phyloP scores from a whole-genome alignment of 30 jellyfish, hydroid and myxozoan genomes.

The Rhopilema esculentum region DNA sequence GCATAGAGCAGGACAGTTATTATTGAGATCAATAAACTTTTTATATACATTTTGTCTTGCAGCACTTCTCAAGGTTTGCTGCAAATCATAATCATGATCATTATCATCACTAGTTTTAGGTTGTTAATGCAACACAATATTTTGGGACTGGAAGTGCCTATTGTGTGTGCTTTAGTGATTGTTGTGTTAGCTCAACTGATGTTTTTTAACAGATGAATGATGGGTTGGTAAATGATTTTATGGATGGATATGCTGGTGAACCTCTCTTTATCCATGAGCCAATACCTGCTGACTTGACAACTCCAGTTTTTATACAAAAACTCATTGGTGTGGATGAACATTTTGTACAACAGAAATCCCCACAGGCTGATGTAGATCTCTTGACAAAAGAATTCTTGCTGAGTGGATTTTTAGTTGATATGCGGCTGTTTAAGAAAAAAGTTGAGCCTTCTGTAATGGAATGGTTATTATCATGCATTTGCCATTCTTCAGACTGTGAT shows the following conservation, averaged over 20 bases:
- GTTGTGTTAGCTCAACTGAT: not conserved
- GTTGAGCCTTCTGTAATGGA: constrained; percentile 40
- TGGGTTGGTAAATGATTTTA: constrained; percentile 62
- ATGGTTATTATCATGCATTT: constrained; percentile 59
- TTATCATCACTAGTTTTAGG: no score
- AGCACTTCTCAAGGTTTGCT: no score
- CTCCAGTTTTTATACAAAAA: constrained; percentile 19
- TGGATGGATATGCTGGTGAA: constrained; percentile 72
- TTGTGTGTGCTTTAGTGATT: not conserved
- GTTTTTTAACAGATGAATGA: constrained; percentile 34
- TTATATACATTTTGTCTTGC: no score
- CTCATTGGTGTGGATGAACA: constrained; percentile 17
- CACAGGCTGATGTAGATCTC: constrained; percentile 10
- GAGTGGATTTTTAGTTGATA: constrained; percentile 55
- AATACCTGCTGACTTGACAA: not conserved
- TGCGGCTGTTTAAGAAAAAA: constrained; percentile 5
- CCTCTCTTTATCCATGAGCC: constrained; percentile 9
- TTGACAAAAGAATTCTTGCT: constrained; percentile 19
- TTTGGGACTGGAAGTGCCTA: no score
- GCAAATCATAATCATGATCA: no score
- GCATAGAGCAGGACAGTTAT: no score
- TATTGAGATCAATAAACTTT: no score
- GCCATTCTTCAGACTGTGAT: constrained; percentile 53
- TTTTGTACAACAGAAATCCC: not conserved
- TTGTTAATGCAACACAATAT: no score